phyloP scores from a whole-genome alignment of 2,888 invertebrate genomes.

The Pandemis corylana region DNA sequence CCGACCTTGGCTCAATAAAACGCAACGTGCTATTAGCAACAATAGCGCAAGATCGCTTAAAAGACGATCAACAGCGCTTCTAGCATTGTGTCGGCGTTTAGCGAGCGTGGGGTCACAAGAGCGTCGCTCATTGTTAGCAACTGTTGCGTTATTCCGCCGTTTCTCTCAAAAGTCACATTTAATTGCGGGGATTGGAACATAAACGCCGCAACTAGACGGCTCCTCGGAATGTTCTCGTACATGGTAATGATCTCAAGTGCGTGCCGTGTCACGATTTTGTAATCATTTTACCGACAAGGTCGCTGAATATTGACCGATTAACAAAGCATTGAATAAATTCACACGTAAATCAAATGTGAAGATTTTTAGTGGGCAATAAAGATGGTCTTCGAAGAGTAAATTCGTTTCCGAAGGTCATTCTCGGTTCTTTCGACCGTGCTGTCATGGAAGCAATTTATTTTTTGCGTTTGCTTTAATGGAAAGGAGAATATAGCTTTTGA shows the following conservation, averaged over 20 bases:
- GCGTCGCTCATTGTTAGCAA: slow-evolving; percentile 69
- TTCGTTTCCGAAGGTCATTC: slow-evolving; percentile 37
- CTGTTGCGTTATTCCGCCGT: slow-evolving; percentile 66
- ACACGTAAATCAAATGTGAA: slow-evolving; percentile 38
- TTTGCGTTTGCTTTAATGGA: slow-evolving; percentile 26
- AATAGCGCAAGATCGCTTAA: slow-evolving; percentile 80
- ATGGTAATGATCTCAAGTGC: slow-evolving; percentile 60
- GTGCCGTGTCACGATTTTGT: slow-evolving; percentile 62
- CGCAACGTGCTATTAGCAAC: slow-evolving; percentile 74
- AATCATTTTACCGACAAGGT: slow-evolving; percentile 55
- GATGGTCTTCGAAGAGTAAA: slow-evolving; percentile 29
- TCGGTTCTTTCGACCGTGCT: slow-evolving; percentile 27
- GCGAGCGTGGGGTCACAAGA: slow-evolving; percentile 73
- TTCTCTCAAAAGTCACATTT: slow-evolving; percentile 73
- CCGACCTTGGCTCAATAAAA: slow-evolving; percentile 76
- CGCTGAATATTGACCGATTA: slow-evolving; percentile 41
- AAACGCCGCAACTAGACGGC: slow-evolving; percentile 51
- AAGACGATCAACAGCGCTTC: slow-evolving; percentile 80
- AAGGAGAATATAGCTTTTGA: slow-evolving; percentile 38
- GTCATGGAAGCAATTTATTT: slow-evolving; percentile 36
- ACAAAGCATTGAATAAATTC: slow-evolving; percentile 43
- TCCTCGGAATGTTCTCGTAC: slow-evolving; percentile 56
- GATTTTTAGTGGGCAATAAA: slow-evolving; percentile 36
- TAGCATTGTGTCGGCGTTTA: slow-evolving; percentile 72
- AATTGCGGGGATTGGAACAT: slow-evolving; percentile 62